A percentile compares a stretch with the other conserved stretches of the same genome.
Evolutionary conservation across 2,797 vertebrate species (phyloP).

Genomic region (Myotis vivesi): DNA sequence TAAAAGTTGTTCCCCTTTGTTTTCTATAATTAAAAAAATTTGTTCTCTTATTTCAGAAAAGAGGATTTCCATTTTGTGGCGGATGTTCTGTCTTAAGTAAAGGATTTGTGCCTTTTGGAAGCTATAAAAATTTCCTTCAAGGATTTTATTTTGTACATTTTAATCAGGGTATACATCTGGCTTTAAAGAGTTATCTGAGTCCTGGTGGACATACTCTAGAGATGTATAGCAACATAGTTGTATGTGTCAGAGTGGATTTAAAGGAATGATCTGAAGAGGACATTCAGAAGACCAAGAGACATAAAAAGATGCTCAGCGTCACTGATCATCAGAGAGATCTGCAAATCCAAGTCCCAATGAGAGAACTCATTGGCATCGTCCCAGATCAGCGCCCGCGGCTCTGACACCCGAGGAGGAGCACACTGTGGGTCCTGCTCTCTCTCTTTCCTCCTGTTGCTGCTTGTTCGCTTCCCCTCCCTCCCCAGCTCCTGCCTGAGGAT

Average conservation of each 20-base stretch:
- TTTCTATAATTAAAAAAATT: slow-evolving; percentile 43
- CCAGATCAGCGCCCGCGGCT: too few species aligned
- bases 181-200: background rate
- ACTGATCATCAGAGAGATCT: background rate
- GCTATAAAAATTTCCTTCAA: background rate
- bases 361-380: too few species aligned
- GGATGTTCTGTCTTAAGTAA: slow-evolving; percentile 48
- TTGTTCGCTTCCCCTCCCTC: too few species aligned
- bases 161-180: background rate
- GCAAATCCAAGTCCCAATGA: background rate
- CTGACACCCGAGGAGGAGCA: too few species aligned
- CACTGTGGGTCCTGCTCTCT: too few species aligned
- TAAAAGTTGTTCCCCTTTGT: slow-evolving; percentile 12
- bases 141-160: background rate
- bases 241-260: background rate
- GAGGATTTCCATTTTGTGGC: slow-evolving; percentile 16
- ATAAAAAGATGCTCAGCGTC: background rate
- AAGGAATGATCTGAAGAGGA: background rate
- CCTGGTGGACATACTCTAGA: background rate
- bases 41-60: slow-evolving; percentile 21
- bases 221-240: background rate
- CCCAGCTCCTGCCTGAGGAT: too few species aligned
- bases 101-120: slow-evolving; percentile 21
- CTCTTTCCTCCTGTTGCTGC: too few species aligned
- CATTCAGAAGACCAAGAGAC: background rate